These are phyloP conservation scores for Apogon talboti DNA, from an alignment of 2,797 vertebrate genomes.

Conservation along the genomic window DNA sequence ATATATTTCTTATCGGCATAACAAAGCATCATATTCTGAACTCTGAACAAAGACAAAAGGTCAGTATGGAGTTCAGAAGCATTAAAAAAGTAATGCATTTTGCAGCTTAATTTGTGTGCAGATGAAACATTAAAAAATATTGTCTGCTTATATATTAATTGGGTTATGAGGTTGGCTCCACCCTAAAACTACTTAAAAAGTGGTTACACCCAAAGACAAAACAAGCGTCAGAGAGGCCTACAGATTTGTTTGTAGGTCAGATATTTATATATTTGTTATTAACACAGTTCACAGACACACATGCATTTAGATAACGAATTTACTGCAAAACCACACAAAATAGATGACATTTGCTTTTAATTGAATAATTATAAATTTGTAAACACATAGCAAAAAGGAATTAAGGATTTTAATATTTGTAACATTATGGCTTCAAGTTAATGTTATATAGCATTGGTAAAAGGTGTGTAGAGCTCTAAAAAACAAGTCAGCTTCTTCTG, in stretches of 20 bases:
- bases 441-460: neutral
- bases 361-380: neutral
- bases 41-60: neutral
- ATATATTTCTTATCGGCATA: conserved; percentile 11
- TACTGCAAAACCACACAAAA: neutral
- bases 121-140: neutral
- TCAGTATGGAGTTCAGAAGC: neutral
- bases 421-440: too few relatives aligned
- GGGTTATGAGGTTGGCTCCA: conserved; percentile 6
- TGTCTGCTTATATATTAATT: conserved; percentile 2
- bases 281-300: too few relatives aligned
- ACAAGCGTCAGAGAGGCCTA: conserved; percentile 16
- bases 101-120: neutral
- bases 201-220: conserved; percentile 36
- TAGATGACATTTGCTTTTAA: neutral
- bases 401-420: conserved; percentile 1
- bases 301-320: neutral
- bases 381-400: neutral
- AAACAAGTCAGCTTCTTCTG: conserved; percentile 43
- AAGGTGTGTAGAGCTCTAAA: conserved; percentile 37
- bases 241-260: conserved; percentile 8
- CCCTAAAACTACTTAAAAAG: conserved; percentile 24
- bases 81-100: neutral
- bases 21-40: conserved; percentile 7
- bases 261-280: neutral